These are phyloP conservation scores for Ibidorhyncha struthersii DNA, from an alignment of 2,113 vertebrate genomes.

Conservation along the genomic window DNA sequence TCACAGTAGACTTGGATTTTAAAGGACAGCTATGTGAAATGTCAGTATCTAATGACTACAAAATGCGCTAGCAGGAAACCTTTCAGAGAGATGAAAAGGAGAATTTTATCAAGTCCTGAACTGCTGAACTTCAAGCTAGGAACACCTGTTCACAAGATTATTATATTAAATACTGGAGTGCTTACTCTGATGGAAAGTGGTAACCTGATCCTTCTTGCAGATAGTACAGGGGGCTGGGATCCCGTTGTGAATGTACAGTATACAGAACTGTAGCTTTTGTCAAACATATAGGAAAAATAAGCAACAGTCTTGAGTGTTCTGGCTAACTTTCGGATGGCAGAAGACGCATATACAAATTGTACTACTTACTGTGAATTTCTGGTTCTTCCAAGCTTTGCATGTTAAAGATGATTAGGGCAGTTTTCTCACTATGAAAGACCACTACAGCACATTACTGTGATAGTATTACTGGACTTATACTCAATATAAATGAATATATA, in stretches of 20 bases:
- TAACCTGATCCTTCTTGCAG: conserved; percentile 23
- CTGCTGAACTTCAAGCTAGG: conserved; percentile 64
- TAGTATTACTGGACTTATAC: conserved; percentile 64
- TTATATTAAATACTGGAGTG: conserved; percentile 43
- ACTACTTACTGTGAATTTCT: conserved; percentile 73
- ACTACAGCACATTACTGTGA: conserved; percentile 67
- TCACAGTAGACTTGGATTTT: conserved; percentile 96
- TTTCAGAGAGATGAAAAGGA: background rate
- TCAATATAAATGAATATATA: conserved; percentile 29
- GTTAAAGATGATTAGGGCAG: conserved; percentile 72
- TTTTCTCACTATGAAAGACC: conserved; percentile 66
- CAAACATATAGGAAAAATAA: conserved; percentile 40
- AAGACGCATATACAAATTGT: conserved; percentile 43
- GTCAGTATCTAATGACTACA: conserved; percentile 95
- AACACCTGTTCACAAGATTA: conserved; percentile 62
- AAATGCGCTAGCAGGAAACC: conserved; percentile 88
- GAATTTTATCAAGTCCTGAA: conserved; percentile 46
- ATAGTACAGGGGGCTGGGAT: conserved; percentile 33
- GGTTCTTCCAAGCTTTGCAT: conserved; percentile 78
- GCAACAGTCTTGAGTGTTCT: conserved; percentile 10
- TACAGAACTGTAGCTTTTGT: conserved; percentile 55
- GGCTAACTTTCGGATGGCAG: conserved; percentile 51
- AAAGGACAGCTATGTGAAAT: conserved; percentile 97
- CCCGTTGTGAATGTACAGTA: conserved; percentile 61
- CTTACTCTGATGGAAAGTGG: conserved; percentile 46